Evolutionary conservation across 2,888 invertebrate genomes (phyloP), one percentile per base, ranked within the genome.

Genomic region (Rotaria socialis): DNA sequence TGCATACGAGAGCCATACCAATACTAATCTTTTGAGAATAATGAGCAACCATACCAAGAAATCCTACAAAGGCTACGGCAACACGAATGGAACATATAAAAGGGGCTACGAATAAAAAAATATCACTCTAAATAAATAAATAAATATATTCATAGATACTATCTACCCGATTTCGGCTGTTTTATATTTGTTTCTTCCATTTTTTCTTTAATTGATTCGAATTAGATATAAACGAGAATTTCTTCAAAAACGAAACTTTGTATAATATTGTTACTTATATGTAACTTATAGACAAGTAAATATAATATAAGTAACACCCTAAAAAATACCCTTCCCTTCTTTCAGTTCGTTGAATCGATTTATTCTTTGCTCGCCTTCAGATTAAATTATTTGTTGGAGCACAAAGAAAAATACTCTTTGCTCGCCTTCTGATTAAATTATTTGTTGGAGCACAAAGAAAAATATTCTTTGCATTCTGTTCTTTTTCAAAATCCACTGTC

Each of bases 1-100:
- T 87, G 43, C 87, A 87, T 19, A 87, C 87, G 84, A 87, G 85
- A 24, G 67, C 87, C 22, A 87, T 85, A 43, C 87, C 85, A 60
- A 87, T 58, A 56, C 84, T 87, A 16, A 85, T 85, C 52, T 85
- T 87, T 56, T 85, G 85, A 14, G 85, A 67, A 84, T 87, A 87
- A 67, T 80, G 80, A 24, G 47, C 43, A 43, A 80, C 19, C 80
- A 80, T 80, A 14, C 80, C 80, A 10, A 80, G 80, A 80, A 80
- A 80, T n/a, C 80, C 80, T 14, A 80, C 47, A 14, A 80, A 80
- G 4, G 80, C 80, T 14, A 80, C 80, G 8, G 80, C 80, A 5
- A 80, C 80, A 47, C 80, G 80, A 80, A 80, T 47, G 4, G 80
- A 80, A 24, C 43, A 47, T 35, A 16, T 11, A 43, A 80, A 80